phyloP scores from a whole-genome alignment of 2,888 invertebrate genomes.

The Pseudococcus longispinus region DNA sequence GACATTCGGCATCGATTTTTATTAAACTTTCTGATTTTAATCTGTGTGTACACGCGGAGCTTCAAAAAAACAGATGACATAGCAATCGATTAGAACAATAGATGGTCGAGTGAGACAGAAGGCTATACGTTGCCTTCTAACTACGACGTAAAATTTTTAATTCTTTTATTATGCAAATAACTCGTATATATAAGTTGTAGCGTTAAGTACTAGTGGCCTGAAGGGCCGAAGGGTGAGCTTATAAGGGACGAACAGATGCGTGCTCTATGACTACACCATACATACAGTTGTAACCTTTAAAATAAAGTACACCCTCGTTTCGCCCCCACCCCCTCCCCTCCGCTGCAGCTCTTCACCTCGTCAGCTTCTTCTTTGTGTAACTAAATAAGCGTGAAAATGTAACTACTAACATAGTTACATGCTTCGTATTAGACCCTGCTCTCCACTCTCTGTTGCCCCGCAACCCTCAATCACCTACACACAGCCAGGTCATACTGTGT shows the following conservation, averaged over 20 bases:
- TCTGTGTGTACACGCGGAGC: slow-evolving; percentile 45
- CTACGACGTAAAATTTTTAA: slow-evolving; percentile 48
- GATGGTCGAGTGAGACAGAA: slow-evolving; percentile 52
- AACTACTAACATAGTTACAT: slow-evolving; percentile 54
- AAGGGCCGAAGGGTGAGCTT: slow-evolving; percentile 46
- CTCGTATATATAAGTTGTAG: slow-evolving; percentile 45
- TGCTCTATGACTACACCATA: slow-evolving; percentile 12
- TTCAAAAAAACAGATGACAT: slow-evolving; percentile 48
- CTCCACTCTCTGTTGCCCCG: neutral
- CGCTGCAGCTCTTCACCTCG: neutral
- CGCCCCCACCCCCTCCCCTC: neutral
- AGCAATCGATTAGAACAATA: slow-evolving; percentile 54
- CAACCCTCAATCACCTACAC: neutral
- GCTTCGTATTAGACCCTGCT: neutral
- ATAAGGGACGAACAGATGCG: slow-evolving; percentile 49
- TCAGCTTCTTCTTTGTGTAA: neutral
- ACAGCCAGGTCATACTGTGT: neutral
- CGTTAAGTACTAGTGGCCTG: slow-evolving; percentile 51
- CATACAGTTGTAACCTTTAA: slow-evolving; percentile 45
- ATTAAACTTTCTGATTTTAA: slow-evolving; percentile 51
- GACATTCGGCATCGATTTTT: slow-evolving; percentile 39
- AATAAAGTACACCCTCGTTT: slow-evolving; percentile 48
- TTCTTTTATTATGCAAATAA: slow-evolving; percentile 54
- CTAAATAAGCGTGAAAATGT: slow-evolving; percentile 54
- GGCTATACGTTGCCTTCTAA: slow-evolving; percentile 41